Percentiles rank a stretch among this genome's conserved stretches.
Conservation (phyloP, 92 coral and sea anemone genomes). For the Palythoa grandiflora region DNA sequence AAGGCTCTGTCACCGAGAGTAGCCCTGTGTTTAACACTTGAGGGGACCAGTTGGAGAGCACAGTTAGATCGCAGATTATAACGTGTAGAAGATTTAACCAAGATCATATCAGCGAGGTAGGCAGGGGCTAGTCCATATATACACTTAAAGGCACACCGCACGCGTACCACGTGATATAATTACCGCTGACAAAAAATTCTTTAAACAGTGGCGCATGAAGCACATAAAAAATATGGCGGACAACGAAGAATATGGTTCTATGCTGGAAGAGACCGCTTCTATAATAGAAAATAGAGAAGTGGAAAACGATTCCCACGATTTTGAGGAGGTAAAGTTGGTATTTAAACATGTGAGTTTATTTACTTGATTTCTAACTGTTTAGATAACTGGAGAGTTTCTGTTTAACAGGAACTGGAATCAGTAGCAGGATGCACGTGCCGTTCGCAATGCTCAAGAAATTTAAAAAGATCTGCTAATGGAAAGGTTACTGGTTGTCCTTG, state of each 20-base stretch:
- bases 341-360: background rate
- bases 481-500: constrained; percentile 54
- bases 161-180: constrained; percentile 25
- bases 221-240: constrained; percentile 19
- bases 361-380: background rate
- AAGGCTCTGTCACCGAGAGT: no score
- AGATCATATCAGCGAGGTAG: no score
- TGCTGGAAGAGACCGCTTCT: constrained; percentile 5
- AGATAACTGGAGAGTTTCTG: background rate
- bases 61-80: no score
- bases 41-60: no score
- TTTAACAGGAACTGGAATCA: constrained; percentile 39
- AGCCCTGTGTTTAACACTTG: no score
- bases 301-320: constrained; percentile 21
- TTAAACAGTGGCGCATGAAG: constrained; percentile 5
- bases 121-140: no score
- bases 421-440: constrained; percentile 44
- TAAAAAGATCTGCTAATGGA: constrained; percentile 37
- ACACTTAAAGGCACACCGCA: background rate
- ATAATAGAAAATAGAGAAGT: constrained; percentile 31
- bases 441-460: constrained; percentile 47
- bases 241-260: background rate
- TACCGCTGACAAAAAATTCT: background rate
- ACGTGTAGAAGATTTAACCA: no score
- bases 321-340: constrained; percentile 25